These are phyloP conservation scores for Gambusia affinis DNA, from an alignment of 2,113 vertebrate species.

Conservation along the genomic window DNA sequence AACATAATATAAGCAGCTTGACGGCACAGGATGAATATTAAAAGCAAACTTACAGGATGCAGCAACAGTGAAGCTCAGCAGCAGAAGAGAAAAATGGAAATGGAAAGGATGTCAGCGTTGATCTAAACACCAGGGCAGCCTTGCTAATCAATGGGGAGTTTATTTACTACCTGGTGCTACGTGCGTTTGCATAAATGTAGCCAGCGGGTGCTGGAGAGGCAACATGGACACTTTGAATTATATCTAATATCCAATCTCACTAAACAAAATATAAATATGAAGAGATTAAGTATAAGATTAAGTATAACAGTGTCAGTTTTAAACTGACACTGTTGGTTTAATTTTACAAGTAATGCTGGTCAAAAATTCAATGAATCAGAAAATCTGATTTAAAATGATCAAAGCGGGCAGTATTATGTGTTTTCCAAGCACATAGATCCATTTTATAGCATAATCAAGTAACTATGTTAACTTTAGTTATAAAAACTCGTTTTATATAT, in stretches of 20 bases:
- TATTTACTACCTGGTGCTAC: conserved; percentile 31
- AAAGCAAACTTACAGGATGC: not conserved
- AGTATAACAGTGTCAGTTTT: not conserved
- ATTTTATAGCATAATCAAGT: too few species aligned
- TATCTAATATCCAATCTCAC: conserved; percentile 13
- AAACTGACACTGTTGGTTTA: not conserved
- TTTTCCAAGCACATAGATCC: too few species aligned
- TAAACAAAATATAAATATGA: conserved; percentile 21
- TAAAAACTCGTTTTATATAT: too few species aligned
- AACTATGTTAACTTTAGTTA: too few species aligned
- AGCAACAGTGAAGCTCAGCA: not conserved
- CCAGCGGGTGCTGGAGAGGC: not conserved
- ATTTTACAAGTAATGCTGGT: not conserved
- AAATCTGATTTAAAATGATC: not conserved
- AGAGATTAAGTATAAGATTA: conserved; percentile 8
- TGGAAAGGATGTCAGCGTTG: conserved; percentile 19
- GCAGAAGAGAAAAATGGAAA: conserved; percentile 1
- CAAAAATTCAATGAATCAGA: not conserved
- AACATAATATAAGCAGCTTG: conserved; percentile 6
- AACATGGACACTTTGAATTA: conserved; percentile 36
- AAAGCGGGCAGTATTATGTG: too few species aligned
- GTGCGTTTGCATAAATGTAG: conserved; percentile 39
- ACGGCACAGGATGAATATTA: not conserved
- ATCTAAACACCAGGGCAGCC: conserved; percentile 29
- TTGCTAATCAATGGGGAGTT: conserved; percentile 45